Base-by-base conservation (phyloP, 2,888 invertebrate genomes). In the Apamea crenata region DNA sequence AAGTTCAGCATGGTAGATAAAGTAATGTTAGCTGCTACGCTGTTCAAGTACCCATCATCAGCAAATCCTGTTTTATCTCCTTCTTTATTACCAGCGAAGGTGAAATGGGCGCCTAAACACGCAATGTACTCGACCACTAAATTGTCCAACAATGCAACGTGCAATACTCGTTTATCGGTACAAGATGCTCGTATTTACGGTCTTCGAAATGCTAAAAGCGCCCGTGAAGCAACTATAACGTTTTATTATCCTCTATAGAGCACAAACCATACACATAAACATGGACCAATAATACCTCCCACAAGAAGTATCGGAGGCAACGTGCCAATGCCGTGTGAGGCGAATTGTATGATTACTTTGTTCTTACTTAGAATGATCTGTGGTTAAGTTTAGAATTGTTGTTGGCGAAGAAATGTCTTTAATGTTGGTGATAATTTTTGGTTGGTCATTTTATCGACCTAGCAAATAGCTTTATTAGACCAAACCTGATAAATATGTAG, bases 161-260 rank as follows among this genome's bases (percentile, higher is more conserved):
- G 91, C 91, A 92, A 90, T 91, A 89, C 88, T 87, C 89, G 88
- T 93, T 92, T 94, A 93, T 94, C 91, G 92, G 91, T 92, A 93
- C 93, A 93, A 93, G 92, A 93, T 91, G 92, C 91, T 91, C 86
- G 89, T 93, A 93, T 95, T 96, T 95, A 96, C 92, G 94, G 93
- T 91, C 91, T 91, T 90, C 92, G 92, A 92, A 95, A 95, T 91
- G 93, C 92, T 93, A 91, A 92, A 93, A 92, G 91, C 93, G 91
- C 92, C 92, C 90, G 92, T 92, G 91, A 92, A 91, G 84, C 93
- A 93, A 94, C 94, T 94, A 95, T 95, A 94, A 93, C 94, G 90
- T 95, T 96, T 96, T 96, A 96, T 95, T 94, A 93, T 93, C 92
- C 84, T 91, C 92, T 94, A 95, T 95, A 91, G 92, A 92, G 92